Percentiles rank a stretch among this genome's conserved stretches.
Conservation (phyloP, 2,888 invertebrate species). For the Drosophila limbata region DNA sequence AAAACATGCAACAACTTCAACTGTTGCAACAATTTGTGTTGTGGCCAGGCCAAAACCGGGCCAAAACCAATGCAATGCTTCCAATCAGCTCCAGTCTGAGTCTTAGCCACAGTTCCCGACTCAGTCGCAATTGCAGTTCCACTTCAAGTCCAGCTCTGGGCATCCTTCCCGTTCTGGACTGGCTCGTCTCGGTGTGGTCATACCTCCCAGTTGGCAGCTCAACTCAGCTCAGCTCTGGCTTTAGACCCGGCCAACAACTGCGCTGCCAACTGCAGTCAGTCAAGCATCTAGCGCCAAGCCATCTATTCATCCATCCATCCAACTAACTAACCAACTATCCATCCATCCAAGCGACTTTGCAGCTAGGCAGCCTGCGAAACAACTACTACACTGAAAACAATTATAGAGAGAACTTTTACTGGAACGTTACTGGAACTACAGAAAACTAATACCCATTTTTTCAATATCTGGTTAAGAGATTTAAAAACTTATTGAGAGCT, state of each 20-base stretch:
- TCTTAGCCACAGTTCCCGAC: neutral
- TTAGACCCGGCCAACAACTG: constrained; percentile 45
- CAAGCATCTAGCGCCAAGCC: constrained; percentile 68
- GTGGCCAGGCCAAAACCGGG: constrained; percentile 50
- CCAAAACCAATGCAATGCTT: constrained; percentile 54
- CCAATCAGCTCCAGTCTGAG: constrained; percentile 24
- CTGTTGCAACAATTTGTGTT: constrained; percentile 55
- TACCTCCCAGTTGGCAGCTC: constrained; percentile 59
- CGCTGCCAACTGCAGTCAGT: constrained; percentile 67
- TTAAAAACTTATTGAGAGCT: no score
- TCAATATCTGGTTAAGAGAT: no score
- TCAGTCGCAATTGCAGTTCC: constrained; percentile 15
- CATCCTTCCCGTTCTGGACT: constrained; percentile 48
- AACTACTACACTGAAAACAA: constrained; percentile 28
- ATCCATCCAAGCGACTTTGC: constrained; percentile 52
- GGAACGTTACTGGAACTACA: no score
- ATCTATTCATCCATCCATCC: constrained; percentile 33
- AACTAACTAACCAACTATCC: constrained; percentile 47
- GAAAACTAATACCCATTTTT: no score
- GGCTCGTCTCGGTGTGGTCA: constrained; percentile 48
- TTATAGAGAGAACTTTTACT: no score
- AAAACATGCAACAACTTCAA: constrained; percentile 61
- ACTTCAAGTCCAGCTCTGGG: constrained; percentile 37
- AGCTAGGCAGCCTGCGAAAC: constrained; percentile 30
- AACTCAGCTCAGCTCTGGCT: constrained; percentile 13